Evolutionary conservation across 2,113 vertebrate genomes (phyloP).

Genomic region (Camelus bactrianus): DNA sequence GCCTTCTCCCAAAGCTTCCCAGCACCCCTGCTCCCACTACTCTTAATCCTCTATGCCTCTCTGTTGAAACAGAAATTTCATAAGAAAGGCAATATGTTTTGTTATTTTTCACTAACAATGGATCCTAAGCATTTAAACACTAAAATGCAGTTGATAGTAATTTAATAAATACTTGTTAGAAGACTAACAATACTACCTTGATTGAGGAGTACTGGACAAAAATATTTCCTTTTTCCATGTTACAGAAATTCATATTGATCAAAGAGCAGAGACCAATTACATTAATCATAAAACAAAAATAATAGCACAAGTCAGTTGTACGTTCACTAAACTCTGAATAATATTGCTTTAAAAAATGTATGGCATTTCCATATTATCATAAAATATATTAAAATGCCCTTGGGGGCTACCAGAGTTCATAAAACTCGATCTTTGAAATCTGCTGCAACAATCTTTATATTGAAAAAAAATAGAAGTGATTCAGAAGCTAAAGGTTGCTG

Average conservation of each 20-base stretch:
- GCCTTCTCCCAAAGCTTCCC: not conserved
- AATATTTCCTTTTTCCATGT: not conserved
- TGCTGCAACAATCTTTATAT: not conserved
- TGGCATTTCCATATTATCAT: not conserved
- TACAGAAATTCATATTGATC: not conserved
- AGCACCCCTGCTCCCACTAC: not conserved
- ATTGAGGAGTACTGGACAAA: not conserved
- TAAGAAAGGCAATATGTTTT: not conserved
- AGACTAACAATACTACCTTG: not conserved
- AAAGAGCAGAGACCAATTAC: not conserved
- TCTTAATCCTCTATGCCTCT: not conserved
- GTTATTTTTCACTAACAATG: not conserved
- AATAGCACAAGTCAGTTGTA: not conserved
- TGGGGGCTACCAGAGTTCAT: not conserved
- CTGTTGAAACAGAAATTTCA: not conserved
- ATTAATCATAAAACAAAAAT: not conserved
- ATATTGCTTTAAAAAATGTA: conserved; percentile 1
- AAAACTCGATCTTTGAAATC: not conserved
- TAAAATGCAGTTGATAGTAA: not conserved
- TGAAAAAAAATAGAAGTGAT: not conserved
- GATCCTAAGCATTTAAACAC: not conserved
- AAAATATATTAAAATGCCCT: conserved; percentile 16
- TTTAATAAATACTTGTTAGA: not conserved
- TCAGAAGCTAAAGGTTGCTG: not conserved
- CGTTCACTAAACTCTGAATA: not conserved